These are phyloP conservation scores for Lytechinus pictus DNA, from an alignment of 35 echinoderm and acorn worm genomes.

Conservation along the genomic window DNA sequence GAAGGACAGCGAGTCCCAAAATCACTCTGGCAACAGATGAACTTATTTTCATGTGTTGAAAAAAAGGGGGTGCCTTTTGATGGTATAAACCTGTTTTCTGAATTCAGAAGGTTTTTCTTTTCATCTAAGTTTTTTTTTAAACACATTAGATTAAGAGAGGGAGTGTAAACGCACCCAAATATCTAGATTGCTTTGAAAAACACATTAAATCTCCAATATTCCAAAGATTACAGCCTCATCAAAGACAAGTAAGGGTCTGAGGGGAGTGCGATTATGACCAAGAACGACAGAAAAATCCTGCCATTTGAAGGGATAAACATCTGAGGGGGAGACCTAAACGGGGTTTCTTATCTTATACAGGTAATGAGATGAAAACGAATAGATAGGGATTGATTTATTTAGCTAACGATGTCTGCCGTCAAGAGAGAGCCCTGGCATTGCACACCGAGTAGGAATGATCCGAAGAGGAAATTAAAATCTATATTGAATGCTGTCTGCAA, in stretches of 20 bases:
- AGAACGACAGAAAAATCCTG: neutral
- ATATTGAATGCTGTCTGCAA: neutral
- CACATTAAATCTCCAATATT: constrained; percentile 13
- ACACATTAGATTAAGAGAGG: too few species aligned
- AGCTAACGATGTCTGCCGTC: neutral
- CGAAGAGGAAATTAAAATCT: constrained; percentile 37
- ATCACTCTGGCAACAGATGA: too few species aligned
- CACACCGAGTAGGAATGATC: neutral
- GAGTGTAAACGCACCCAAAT: neutral
- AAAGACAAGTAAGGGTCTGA: neutral
- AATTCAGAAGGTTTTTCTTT: too few species aligned
- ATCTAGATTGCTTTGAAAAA: neutral
- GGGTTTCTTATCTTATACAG: neutral
- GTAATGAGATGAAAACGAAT: neutral
- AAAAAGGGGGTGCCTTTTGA: too few species aligned
- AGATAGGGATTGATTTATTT: constrained; percentile 11
- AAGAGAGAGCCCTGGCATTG: neutral
- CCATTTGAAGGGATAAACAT: neutral
- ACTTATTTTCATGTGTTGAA: too few species aligned
- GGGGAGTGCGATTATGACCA: neutral
- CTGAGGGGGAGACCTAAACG: neutral
- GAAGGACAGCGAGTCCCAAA: too few species aligned
- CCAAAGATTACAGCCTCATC: neutral
- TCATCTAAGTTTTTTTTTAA: too few species aligned
- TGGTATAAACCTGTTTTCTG: too few species aligned